Conservation (phyloP, 2,113 vertebrate species). For the Melanerpes aurifrons region DNA sequence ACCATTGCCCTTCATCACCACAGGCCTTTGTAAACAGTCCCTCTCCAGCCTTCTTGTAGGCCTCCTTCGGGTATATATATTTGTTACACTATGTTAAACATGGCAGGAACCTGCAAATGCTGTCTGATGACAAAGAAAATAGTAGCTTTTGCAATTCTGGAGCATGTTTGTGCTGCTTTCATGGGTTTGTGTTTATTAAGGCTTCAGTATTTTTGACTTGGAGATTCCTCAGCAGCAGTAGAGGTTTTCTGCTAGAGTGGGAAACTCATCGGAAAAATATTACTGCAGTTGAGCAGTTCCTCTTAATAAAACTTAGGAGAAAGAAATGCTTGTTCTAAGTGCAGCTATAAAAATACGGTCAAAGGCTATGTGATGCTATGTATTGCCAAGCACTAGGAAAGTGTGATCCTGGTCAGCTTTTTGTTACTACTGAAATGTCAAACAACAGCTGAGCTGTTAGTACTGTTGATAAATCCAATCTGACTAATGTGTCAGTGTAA, state of each 20-base stretch:
- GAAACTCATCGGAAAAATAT: background rate
- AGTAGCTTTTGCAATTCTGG: background rate
- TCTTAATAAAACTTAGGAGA: background rate
- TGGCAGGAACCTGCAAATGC: background rate
- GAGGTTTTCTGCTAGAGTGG: background rate
- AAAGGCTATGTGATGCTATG: background rate
- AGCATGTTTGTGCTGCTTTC: background rate
- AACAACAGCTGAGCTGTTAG: background rate
- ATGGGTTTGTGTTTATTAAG: background rate
- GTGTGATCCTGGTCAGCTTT: background rate
- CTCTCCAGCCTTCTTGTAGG: too few relatives aligned
- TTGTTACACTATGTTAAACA: background rate
- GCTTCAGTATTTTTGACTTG: background rate
- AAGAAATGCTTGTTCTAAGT: background rate
- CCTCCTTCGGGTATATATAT: background rate
- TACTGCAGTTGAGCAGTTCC: background rate
- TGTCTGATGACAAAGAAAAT: background rate
- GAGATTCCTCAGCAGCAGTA: background rate
- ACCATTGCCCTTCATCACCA: too few relatives aligned
- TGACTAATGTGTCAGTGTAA: background rate
- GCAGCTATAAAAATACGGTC: background rate
- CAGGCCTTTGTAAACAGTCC: too few relatives aligned
- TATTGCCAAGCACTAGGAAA: background rate
- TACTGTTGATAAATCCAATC: background rate
- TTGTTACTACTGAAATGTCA: background rate